phyloP scores from a whole-genome alignment of 2,888 invertebrate species.

The Rhamphomyia laevipes region DNA sequence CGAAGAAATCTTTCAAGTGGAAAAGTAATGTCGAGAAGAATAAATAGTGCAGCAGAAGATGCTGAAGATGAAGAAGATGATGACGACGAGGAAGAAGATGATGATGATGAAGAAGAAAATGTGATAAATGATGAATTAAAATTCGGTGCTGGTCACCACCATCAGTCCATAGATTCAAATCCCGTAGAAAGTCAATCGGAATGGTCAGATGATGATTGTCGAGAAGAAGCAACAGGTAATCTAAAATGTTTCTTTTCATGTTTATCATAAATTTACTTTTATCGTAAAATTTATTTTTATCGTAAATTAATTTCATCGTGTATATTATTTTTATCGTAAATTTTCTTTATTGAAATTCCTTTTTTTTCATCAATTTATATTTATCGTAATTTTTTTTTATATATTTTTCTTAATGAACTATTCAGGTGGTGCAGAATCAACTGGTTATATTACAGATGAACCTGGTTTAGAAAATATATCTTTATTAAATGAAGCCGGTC shows the following conservation, averaged over 20 bases:
- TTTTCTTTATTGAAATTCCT: background rate
- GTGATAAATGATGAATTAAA: slow-evolving; percentile 39
- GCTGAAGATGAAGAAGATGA: slow-evolving; percentile 17
- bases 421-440: slow-evolving; percentile 51
- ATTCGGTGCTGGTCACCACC: slow-evolving; percentile 37
- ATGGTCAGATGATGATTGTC: slow-evolving; percentile 59
- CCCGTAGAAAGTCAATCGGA: slow-evolving; percentile 65
- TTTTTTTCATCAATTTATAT: background rate
- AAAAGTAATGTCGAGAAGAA: slow-evolving; percentile 11
- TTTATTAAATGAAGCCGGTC: slow-evolving; percentile 71
- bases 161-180: slow-evolving; percentile 37
- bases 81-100: slow-evolving; percentile 19
- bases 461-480: slow-evolving; percentile 76
- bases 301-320: background rate
- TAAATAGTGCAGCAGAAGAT: slow-evolving; percentile 7
- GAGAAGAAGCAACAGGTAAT: slow-evolving; percentile 49
- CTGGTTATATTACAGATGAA: slow-evolving; percentile 80
- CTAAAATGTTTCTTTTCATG: background rate
- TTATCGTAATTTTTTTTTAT: background rate
- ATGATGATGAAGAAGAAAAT: slow-evolving; percentile 26
- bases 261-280: background rate
- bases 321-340: background rate
- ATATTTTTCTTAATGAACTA: too few relatives aligned
- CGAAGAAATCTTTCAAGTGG: slow-evolving; percentile 21
- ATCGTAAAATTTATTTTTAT: background rate